These are phyloP conservation scores for Holacanthus passer DNA, from an alignment of 2,113 vertebrate genomes.

Conservation along the genomic window DNA sequence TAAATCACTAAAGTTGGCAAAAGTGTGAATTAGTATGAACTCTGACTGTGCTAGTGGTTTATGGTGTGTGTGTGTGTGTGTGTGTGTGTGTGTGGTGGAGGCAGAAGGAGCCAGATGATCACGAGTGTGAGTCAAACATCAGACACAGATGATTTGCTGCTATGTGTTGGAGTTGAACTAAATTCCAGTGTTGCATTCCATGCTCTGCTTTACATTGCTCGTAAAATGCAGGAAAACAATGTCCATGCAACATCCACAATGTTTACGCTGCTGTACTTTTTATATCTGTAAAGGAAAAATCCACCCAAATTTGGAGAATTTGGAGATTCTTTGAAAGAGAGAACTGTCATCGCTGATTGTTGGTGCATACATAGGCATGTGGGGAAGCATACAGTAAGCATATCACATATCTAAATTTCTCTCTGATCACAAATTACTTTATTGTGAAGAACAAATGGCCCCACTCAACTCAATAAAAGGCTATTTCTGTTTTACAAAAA, in stretches of 20 bases:
- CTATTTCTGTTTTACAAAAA: too few relatives aligned
- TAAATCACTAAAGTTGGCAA: background rate
- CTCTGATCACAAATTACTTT: too few relatives aligned
- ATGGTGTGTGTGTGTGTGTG: background rate
- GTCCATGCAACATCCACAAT: background rate
- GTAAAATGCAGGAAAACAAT: background rate
- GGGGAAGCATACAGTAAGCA: too few relatives aligned
- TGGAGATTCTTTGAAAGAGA: too few relatives aligned
- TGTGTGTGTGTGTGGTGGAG: background rate
- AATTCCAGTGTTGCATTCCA: background rate
- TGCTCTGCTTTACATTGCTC: background rate
- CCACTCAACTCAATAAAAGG: too few relatives aligned
- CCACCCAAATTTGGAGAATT: too few relatives aligned
- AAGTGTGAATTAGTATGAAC: background rate
- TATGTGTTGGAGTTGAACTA: background rate
- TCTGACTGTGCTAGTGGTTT: background rate
- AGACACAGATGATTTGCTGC: background rate
- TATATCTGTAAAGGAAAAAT: background rate
- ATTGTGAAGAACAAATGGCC: too few relatives aligned
- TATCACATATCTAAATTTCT: too few relatives aligned
- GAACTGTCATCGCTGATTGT: too few relatives aligned
- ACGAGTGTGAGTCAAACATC: slow-evolving; percentile 5
- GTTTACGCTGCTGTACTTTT: background rate
- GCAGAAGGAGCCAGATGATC: slow-evolving; percentile 10
- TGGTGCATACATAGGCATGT: too few relatives aligned